Evolutionary conservation across 2,113 vertebrate species (phyloP), one percentile per base, ranked within the genome.

Genomic region (Mustela nigripes): DNA sequence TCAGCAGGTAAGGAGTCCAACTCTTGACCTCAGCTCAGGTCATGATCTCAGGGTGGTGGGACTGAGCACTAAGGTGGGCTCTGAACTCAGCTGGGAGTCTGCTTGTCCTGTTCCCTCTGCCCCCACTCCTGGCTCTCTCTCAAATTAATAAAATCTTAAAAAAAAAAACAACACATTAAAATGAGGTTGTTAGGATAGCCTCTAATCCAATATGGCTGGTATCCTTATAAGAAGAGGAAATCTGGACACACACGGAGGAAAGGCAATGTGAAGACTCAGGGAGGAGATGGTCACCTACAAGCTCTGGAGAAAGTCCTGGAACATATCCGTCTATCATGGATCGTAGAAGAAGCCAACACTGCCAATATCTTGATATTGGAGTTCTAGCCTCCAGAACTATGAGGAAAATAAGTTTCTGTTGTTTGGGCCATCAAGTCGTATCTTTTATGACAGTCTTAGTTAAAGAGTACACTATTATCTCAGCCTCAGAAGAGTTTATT

Each of bases 331-430:
- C 28, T 16, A 1, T 65, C 14, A 45, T 0, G 0, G 50, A 1
- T 4, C 5, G 26, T 42, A 33, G 26, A 84, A 80, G 53, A 21
- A 80, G 50, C 1, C 21, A 60, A 56, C 19, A 2, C 16, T 89
- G 19, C 45, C 7, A 8, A 58, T 4, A 79, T 12, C 19, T 16
- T 22, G 31, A 39, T 10, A 2, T 36, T 63, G 22, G 36, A 63
- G 21, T n/a, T 67, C 7, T 11, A 31, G 31, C 45, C 53, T 86
- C 36, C 31, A 91, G 31, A 63, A 58, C n/a, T 42, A 12, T 58
- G 74, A 90, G n/a, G 65, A 82, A 97, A 92, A 58, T 22, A 69
- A 39, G 69, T 19, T 56, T 39, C 53, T 65, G 39, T 39, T 53
- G 56, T 78, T 73, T 56, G 71, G 42, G 33, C 2, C 18, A 45